These are phyloP conservation scores for Drosophila malerkotliana DNA, from an alignment of 1,140 invertebrate species.

Conservation along the genomic window DNA sequence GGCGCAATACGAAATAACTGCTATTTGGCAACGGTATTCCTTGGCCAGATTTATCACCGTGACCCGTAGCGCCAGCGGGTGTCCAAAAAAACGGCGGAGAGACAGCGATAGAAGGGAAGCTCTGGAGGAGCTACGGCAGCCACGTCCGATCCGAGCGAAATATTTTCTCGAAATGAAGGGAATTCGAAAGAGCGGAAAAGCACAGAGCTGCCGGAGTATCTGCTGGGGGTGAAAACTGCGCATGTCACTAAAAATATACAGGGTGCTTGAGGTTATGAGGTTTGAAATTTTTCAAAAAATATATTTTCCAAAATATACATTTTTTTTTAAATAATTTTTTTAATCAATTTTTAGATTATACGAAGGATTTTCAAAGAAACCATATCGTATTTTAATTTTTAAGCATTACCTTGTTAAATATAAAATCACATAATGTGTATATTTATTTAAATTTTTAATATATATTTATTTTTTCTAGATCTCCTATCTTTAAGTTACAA, in stretches of 20 bases:
- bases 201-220: slow-evolving; percentile 10
- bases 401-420: background rate
- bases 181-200: background rate
- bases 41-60: background rate
- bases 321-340: background rate
- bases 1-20: slow-evolving; percentile 11
- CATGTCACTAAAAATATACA: slow-evolving; percentile 73
- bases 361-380: background rate
- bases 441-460: background rate
- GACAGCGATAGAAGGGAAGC: slow-evolving; percentile 10
- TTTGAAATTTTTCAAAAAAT: background rate
- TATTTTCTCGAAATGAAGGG: slow-evolving; percentile 3
- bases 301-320: background rate
- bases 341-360: background rate
- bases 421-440: background rate
- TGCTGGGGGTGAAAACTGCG: slow-evolving; percentile 60
- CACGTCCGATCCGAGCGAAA: slow-evolving; percentile 23
- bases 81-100: slow-evolving; percentile 25
- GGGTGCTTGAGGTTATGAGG: slow-evolving; percentile 31
- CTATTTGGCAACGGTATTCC: slow-evolving; percentile 5
- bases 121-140: slow-evolving; percentile 53
- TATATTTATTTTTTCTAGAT: background rate
- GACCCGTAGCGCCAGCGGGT: slow-evolving; percentile 31
- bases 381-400: background rate
- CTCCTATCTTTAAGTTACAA: background rate